phyloP scores from a whole-genome alignment of 2,888 invertebrate genomes.

The Sarcophaga caerulescens region DNA sequence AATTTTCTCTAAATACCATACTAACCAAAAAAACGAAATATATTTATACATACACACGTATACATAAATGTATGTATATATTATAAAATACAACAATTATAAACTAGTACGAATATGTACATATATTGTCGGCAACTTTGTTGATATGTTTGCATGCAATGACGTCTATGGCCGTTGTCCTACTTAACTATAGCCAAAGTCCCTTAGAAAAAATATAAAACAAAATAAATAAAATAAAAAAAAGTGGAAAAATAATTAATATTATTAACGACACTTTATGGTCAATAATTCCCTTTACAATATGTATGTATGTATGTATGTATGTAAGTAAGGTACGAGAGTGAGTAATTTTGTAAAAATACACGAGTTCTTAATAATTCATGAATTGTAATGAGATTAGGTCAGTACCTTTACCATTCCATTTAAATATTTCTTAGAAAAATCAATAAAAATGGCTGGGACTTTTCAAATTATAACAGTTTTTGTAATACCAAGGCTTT shows the following conservation, averaged over 20 bases:
- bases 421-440: not conserved
- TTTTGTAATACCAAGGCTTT: not conserved
- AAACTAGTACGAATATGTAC: not conserved
- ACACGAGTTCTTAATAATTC: not conserved
- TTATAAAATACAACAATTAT: too few species aligned
- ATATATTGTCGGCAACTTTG: not conserved
- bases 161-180: conserved; percentile 27
- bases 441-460: not conserved
- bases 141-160: not conserved
- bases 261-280: too few species aligned
- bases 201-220: too few species aligned
- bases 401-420: not conserved
- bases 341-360: not conserved
- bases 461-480: not conserved
- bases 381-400: not conserved
- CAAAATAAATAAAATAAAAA: too few species aligned
- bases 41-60: too few species aligned
- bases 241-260: too few species aligned
- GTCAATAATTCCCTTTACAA: too few species aligned
- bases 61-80: too few species aligned
- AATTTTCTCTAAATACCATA: not conserved
- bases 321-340: not conserved
- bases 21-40: not conserved
- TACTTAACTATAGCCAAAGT: not conserved
- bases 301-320: not conserved